Percentiles rank a stretch among this genome's conserved stretches.
These are phyloP conservation scores for Tragelaphus eurycerus DNA, from an alignment of 2,797 vertebrate genomes.

Conservation along the genomic window DNA sequence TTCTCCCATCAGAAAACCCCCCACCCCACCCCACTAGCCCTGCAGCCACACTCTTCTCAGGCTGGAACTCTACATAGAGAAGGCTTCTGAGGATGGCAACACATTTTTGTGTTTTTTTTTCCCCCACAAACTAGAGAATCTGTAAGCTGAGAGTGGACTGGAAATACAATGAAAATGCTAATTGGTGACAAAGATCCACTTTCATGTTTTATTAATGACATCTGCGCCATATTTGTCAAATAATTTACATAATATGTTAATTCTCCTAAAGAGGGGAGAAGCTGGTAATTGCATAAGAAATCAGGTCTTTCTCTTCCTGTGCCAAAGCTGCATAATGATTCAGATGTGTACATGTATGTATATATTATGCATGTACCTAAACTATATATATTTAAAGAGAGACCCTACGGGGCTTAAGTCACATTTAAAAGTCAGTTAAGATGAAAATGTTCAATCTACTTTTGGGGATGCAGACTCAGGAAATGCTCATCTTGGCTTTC, in stretches of 20 bases:
- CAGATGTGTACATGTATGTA: background rate
- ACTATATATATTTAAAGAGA: background rate
- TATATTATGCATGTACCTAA: background rate
- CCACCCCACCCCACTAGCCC: background rate
- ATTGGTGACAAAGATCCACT: slow-evolving; percentile 32
- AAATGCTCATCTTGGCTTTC: background rate
- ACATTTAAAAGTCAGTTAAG: background rate
- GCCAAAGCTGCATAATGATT: background rate
- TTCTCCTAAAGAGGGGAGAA: slow-evolving; percentile 30
- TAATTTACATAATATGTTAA: slow-evolving; percentile 75
- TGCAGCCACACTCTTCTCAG: background rate
- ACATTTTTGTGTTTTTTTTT: too few relatives aligned
- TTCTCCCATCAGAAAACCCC: too few relatives aligned
- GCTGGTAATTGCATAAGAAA: slow-evolving; percentile 10
- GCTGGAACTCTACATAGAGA: background rate
- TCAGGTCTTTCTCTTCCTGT: background rate
- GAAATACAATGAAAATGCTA: slow-evolving; percentile 68
- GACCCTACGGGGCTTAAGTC: background rate
- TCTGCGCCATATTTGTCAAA: slow-evolving; percentile 60
- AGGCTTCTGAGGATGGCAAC: background rate
- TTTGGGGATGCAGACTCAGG: background rate
- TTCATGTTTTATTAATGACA: slow-evolving; percentile 77
- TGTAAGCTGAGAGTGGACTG: background rate
- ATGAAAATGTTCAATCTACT: background rate
- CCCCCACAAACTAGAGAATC: background rate